phyloP scores from a whole-genome alignment of 2,888 invertebrate species.

The Helicoverpa assulta region DNA sequence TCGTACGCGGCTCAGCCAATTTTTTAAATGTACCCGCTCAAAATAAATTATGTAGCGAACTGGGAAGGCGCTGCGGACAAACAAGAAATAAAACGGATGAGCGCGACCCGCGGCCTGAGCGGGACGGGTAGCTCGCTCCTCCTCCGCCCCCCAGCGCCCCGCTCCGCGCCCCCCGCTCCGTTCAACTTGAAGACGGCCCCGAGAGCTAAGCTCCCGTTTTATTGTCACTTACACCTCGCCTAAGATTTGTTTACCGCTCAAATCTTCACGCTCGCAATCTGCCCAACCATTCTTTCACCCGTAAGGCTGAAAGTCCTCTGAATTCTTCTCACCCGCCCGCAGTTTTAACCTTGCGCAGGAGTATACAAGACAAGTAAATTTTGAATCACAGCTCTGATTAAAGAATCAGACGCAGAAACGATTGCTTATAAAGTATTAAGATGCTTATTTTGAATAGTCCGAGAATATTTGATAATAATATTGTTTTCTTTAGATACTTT shows the following conservation, averaged over 20 bases:
- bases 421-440: conserved; percentile 86
- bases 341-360: conserved; percentile 64
- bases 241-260: conserved; percentile 81
- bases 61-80: conserved; percentile 83
- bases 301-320: conserved; percentile 66
- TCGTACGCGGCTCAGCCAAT: conserved; percentile 83
- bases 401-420: conserved; percentile 85
- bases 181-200: conserved; percentile 88
- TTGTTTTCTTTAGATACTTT: conserved; percentile 68
- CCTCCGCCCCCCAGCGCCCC: conserved; percentile 64
- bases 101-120: conserved; percentile 76
- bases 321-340: conserved; percentile 30
- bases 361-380: conserved; percentile 83
- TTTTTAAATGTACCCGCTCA: conserved; percentile 89
- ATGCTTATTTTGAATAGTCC: conserved; percentile 81
- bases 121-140: conserved; percentile 77
- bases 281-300: conserved; percentile 55
- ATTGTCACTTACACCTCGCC: conserved; percentile 89
- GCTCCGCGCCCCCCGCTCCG: conserved; percentile 66
- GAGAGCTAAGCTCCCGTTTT: conserved; percentile 88
- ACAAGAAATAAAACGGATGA: conserved; percentile 87
- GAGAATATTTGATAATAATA: conserved; percentile 77
- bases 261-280: conserved; percentile 68
- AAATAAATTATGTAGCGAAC: conserved; percentile 89
- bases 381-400: conserved; percentile 84